Evolutionary conservation across 2,797 vertebrate genomes (phyloP).

Genomic region (Thripadectes ignobilis): DNA sequence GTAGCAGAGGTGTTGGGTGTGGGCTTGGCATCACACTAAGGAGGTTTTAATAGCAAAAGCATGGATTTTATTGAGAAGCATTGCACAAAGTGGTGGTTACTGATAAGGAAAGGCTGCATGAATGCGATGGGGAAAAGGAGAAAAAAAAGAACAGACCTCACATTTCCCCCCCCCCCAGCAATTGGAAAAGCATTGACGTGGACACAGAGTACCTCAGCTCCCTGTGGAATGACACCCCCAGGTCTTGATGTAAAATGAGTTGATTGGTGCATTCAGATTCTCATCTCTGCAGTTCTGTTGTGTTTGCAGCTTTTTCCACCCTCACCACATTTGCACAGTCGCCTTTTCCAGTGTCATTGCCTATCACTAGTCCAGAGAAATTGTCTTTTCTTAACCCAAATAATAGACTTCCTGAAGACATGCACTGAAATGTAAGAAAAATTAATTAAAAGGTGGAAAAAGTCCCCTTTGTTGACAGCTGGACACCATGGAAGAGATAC

Average conservation of each 20-base stretch:
- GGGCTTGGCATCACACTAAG: neutral
- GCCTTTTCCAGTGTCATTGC: neutral
- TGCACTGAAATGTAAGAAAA: neutral
- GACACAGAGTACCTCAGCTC: neutral
- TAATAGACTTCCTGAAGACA: neutral
- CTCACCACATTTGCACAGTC: rapidly evolving
- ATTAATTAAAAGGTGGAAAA: neutral
- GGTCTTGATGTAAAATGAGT: neutral
- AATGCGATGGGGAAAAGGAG: neutral
- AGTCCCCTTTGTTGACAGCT: neutral
- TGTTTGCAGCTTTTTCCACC: neutral
- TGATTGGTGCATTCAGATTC: neutral
- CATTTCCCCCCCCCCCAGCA: rapidly evolving
- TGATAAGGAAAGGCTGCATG: neutral
- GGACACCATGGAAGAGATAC: neutral
- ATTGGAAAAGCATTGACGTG: rapidly evolving
- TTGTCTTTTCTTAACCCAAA: neutral
- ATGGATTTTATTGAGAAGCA: neutral
- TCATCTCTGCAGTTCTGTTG: neutral
- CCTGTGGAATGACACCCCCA: rapidly evolving
- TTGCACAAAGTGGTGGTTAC: neutral
- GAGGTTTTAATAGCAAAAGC: neutral
- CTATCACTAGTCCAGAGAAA: neutral
- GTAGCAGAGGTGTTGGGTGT: neutral
- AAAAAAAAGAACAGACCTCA: neutral